Percentiles rank a stretch among this genome's conserved stretches.
phyloP scores from a whole-genome alignment of 2,888 invertebrate species.

The Athrips mouffetella region DNA sequence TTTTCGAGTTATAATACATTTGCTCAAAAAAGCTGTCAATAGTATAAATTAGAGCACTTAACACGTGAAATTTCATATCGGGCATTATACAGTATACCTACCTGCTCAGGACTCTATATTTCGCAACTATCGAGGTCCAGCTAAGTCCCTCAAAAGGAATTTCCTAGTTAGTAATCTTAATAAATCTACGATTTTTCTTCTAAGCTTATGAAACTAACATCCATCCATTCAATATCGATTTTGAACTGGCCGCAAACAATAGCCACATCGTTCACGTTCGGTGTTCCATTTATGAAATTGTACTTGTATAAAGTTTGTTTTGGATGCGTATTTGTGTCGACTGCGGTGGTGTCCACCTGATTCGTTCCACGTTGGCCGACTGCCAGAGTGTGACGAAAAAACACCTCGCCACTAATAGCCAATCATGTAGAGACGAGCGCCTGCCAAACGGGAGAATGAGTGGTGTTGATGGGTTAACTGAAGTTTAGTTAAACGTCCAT shows the following conservation, averaged over 20 bases:
- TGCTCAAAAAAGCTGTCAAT: too few species aligned
- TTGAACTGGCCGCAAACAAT: slow-evolving; percentile 8
- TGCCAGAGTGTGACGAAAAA: slow-evolving; percentile 19
- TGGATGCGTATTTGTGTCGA: slow-evolving; percentile 17
- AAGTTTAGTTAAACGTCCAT: not conserved
- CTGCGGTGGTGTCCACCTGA: slow-evolving; percentile 16
- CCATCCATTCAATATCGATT: too few species aligned
- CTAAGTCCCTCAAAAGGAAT: too few species aligned
- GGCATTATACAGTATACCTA: too few species aligned
- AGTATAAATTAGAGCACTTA: too few species aligned
- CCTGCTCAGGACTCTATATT: too few species aligned
- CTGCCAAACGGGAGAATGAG: slow-evolving; percentile 18
- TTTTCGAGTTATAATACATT: too few species aligned
- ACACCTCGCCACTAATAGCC: slow-evolving; percentile 22
- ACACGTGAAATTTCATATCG: too few species aligned
- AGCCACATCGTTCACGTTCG: slow-evolving; percentile 2
- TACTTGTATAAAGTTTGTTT: slow-evolving; percentile 21
- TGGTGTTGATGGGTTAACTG: slow-evolving; percentile 14
- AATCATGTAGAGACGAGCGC: slow-evolving; percentile 14
- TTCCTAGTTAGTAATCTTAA: too few species aligned
- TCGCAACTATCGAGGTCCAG: too few species aligned
- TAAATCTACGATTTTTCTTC: too few species aligned
- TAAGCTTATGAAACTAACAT: too few species aligned
- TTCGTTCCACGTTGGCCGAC: slow-evolving; percentile 14
- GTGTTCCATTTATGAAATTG: slow-evolving; percentile 15